Conservation (phyloP, 1,140 invertebrate genomes). For the Atta cephalotes region DNA sequence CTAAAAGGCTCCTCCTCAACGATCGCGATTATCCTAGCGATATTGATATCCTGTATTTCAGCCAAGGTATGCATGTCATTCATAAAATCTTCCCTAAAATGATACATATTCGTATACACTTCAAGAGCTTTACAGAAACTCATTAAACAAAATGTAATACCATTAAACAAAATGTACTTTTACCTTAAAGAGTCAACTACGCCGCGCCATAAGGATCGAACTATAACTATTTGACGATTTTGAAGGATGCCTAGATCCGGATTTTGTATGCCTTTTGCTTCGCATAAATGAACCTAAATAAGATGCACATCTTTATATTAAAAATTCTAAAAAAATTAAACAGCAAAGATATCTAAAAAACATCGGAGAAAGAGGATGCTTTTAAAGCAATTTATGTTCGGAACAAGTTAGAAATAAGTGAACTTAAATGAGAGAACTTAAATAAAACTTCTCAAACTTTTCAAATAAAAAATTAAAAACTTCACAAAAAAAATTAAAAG, state of each 20-base stretch:
- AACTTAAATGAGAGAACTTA: too few relatives aligned
- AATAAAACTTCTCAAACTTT: too few relatives aligned
- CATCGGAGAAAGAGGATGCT: neutral
- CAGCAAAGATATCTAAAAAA: neutral
- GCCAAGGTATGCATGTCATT: conserved; percentile 94
- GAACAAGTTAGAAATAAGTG: neutral
- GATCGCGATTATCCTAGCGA: conserved; percentile 93
- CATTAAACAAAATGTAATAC: neutral
- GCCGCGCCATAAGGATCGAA: conserved; percentile 91
- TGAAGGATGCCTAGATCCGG: conserved; percentile 89
- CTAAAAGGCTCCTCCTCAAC: conserved; percentile 94
- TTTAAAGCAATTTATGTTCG: neutral
- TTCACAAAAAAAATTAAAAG: neutral
- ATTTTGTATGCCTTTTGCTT: conserved; percentile 89
- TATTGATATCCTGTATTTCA: conserved; percentile 93
- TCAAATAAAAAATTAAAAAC: neutral
- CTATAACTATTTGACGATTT: conserved; percentile 90
- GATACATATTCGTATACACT: conserved; percentile 2
- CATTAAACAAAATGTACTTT: conserved; percentile 51
- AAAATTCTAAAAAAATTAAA: neutral
- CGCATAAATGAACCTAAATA: conserved; percentile 90
- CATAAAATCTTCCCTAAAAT: conserved; percentile 92
- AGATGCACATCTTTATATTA: neutral
- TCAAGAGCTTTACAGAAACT: neutral
- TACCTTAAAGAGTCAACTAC: conserved; percentile 90